These are phyloP conservation scores for Dendroctonus valens DNA, from an alignment of 1,140 invertebrate genomes.

Conservation along the genomic window DNA sequence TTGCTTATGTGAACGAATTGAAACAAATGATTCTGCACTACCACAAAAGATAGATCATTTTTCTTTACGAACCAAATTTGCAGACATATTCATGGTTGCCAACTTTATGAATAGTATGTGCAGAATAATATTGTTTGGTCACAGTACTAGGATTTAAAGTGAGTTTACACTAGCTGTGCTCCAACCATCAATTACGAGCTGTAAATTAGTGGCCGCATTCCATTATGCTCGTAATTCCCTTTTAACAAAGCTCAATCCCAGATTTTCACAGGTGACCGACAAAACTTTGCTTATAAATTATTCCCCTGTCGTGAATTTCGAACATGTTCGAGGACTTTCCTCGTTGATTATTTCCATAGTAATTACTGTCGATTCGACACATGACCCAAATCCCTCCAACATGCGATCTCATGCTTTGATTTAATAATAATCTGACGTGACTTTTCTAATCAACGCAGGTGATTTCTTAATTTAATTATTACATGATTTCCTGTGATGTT, in stretches of 20 bases:
- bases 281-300: no score
- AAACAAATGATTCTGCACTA: slow-evolving; percentile 16
- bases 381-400: neutral
- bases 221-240: slow-evolving; percentile 7
- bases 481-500: neutral
- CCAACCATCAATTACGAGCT: no score
- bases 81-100: no score
- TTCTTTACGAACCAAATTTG: neutral
- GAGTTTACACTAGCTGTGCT: no score
- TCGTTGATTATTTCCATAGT: no score
- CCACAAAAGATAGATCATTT: slow-evolving; percentile 5
- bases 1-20: slow-evolving; percentile 16
- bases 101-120: no score
- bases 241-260: slow-evolving; percentile 5
- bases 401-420: slow-evolving; percentile 17
- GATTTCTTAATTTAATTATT: slow-evolving; percentile 6
- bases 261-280: neutral
- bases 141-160: no score
- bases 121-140: no score
- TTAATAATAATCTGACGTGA: slow-evolving; percentile 12
- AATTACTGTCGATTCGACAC: neutral
- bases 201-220: neutral
- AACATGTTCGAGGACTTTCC: no score
- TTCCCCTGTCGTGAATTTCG: no score
- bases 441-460: slow-evolving; percentile 10